A percentile compares a stretch with the other conserved stretches of the same genome.
Conservation (phyloP, 2,113 vertebrate genomes). For the Rutilus rutilus region DNA sequence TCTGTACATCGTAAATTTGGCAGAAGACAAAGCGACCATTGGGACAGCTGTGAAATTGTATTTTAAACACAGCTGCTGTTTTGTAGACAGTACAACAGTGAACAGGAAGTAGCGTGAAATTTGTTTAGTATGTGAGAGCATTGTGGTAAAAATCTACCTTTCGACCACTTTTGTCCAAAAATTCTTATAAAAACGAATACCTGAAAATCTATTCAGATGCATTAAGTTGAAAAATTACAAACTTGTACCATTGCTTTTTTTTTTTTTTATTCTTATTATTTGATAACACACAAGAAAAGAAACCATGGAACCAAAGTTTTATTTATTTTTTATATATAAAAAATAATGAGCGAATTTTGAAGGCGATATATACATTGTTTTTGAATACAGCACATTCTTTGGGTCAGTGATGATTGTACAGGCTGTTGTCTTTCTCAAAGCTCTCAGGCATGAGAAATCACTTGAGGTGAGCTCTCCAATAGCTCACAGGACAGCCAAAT, state of each 20-base stretch:
- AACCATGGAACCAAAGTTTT: not conserved
- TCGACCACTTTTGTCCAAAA: not conserved
- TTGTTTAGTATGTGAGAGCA: not conserved
- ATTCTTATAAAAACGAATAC: not conserved
- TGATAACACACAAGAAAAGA: not conserved
- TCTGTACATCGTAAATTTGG: not conserved
- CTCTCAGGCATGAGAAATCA: constrained; percentile 32
- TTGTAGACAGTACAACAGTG: constrained; percentile 7
- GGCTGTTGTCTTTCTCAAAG: constrained; percentile 18
- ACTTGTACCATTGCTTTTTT: not conserved
- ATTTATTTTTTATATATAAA: too few species aligned
- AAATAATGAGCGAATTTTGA: not conserved
- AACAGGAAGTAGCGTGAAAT: not conserved
- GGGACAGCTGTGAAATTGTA: constrained; percentile 17
- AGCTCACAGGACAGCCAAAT: constrained; percentile 30
- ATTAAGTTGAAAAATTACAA: not conserved
- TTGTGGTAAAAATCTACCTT: not conserved
- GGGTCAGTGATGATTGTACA: constrained; percentile 10
- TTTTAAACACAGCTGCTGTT: constrained; percentile 42
- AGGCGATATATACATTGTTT: not conserved
- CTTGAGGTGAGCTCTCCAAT: constrained; percentile 27
- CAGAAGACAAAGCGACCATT: not conserved
- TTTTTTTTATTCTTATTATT: not conserved
- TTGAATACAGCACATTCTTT: not conserved
- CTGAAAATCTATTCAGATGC: not conserved